Conservation (phyloP, 2,113 vertebrate species). For the Coracopsis vasa region DNA sequence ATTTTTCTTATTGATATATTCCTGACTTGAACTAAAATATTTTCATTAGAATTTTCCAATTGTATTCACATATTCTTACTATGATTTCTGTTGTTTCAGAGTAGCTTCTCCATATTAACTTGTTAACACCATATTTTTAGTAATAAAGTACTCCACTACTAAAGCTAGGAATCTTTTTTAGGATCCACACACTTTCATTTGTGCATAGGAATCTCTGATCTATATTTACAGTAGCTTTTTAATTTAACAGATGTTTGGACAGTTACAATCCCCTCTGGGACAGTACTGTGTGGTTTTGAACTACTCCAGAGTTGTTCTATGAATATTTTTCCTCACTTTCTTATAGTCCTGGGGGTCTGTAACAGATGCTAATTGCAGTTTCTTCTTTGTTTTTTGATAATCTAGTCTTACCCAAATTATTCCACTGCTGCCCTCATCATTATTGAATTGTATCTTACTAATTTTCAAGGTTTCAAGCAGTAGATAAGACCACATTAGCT, state of each 20-base stretch:
- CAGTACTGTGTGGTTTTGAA: constrained; percentile 54
- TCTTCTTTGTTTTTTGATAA: constrained; percentile 55
- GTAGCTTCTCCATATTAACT: neutral
- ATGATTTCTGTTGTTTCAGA: neutral
- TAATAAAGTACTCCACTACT: neutral
- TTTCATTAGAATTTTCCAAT: neutral
- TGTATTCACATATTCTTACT: neutral
- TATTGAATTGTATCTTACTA: constrained; percentile 27
- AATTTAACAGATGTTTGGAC: constrained; percentile 69
- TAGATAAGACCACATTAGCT: constrained; percentile 56
- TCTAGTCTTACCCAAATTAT: constrained; percentile 57
- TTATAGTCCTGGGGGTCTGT: constrained; percentile 45
- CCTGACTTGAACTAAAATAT: neutral
- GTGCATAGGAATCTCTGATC: constrained; percentile 46
- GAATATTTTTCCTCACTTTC: constrained; percentile 61
- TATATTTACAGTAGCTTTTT: constrained; percentile 64
- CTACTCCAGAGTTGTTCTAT: constrained; percentile 59
- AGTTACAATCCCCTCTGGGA: constrained; percentile 61
- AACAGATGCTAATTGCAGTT: constrained; percentile 64
- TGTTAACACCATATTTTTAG: neutral
- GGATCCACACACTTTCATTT: constrained; percentile 15
- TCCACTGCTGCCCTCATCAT: constrained; percentile 33
- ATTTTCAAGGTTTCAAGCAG: constrained; percentile 48
- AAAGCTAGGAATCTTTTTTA: constrained; percentile 1
- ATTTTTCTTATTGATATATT: neutral